Conservation (phyloP, 2,888 invertebrate genomes). For the Notodonta dromedarius region DNA sequence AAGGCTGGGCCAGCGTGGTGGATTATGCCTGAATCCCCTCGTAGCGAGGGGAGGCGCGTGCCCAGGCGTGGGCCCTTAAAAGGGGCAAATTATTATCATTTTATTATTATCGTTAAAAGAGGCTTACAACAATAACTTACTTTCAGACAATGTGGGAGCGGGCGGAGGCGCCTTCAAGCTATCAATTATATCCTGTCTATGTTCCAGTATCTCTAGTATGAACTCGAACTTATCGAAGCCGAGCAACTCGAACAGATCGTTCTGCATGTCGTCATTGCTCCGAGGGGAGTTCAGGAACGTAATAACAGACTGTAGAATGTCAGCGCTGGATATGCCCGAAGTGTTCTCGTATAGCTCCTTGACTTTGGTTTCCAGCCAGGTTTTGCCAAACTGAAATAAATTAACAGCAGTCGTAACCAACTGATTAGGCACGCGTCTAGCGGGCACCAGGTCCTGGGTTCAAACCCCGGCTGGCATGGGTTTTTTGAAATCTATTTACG, state of each 20-base stretch:
- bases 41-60: too few species aligned
- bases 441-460: too few species aligned
- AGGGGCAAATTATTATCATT: too few species aligned
- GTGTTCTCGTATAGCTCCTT: constrained; percentile 73
- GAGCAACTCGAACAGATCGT: constrained; percentile 93
- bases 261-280: constrained; percentile 88
- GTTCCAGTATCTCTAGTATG: constrained; percentile 86
- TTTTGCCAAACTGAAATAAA: constrained; percentile 80
- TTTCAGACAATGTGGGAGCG: constrained; percentile 66
- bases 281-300: constrained; percentile 85
- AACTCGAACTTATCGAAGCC: constrained; percentile 94
- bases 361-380: constrained; percentile 82
- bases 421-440: too few species aligned
- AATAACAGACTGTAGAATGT: constrained; percentile 85
- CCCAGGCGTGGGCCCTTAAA: too few species aligned
- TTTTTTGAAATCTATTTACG: too few species aligned
- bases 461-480: too few species aligned
- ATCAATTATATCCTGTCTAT: constrained; percentile 84
- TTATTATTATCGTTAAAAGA: too few species aligned
- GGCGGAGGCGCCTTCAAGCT: constrained; percentile 57
- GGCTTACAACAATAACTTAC: constrained; percentile 39
- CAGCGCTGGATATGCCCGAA: constrained; percentile 80
- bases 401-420: too few species aligned
- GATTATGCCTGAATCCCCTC: too few species aligned
- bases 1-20: too few species aligned